Conservation (phyloP, 2,888 invertebrate species). For the Cheilosia scutellata region DNA sequence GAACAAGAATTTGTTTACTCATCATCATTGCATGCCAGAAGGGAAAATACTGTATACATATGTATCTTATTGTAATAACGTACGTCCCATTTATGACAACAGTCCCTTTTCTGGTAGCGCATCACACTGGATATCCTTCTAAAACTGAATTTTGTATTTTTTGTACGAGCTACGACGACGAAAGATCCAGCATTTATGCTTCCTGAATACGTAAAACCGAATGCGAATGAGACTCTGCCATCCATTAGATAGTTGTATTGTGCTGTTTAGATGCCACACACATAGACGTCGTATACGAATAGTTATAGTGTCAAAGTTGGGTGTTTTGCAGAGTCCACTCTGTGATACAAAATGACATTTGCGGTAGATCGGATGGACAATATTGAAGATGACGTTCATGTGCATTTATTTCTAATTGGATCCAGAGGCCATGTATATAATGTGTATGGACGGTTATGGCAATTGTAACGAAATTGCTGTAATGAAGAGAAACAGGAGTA, state of each 20-base stretch:
- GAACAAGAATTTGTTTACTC: conserved; percentile 64
- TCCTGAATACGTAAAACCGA: conserved; percentile 70
- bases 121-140: conserved; percentile 42
- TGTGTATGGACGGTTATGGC: conserved; percentile 14
- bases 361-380: conserved; percentile 52
- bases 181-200: conserved; percentile 68
- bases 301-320: neutral
- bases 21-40: conserved; percentile 40
- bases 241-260: neutral
- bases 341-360: conserved; percentile 57
- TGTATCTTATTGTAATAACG: conserved; percentile 49
- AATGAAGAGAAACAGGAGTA: conserved; percentile 27
- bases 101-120: conserved; percentile 8
- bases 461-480: conserved; percentile 49
- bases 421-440: conserved; percentile 6
- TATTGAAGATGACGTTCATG: conserved; percentile 65
- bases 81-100: conserved; percentile 43
- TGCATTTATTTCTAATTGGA: conserved; percentile 60
- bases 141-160: conserved; percentile 51
- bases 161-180: conserved; percentile 44
- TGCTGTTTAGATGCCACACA: conserved; percentile 22
- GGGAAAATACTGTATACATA: conserved; percentile 9
- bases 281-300: neutral
- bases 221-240: conserved; percentile 42
- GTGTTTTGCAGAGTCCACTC: conserved; percentile 16